Evolutionary conservation across 2,888 invertebrate genomes (phyloP).

Genomic region (Ormyrus pomaceus): DNA sequence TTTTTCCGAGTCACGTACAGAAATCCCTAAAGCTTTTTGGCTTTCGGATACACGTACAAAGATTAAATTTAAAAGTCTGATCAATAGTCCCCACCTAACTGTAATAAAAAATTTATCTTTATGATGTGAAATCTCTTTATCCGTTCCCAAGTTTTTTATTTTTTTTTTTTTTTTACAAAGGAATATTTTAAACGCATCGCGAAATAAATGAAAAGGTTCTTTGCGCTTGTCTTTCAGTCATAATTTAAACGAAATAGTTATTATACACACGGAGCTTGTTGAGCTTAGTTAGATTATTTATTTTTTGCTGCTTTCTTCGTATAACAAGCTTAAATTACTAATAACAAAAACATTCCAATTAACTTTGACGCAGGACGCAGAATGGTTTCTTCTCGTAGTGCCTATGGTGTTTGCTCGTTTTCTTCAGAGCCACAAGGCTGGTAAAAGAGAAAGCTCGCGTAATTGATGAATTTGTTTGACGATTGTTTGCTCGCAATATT

Average conservation of each 20-base stretch:
- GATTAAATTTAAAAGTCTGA: slow-evolving; percentile 48
- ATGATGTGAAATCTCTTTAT: too few relatives aligned
- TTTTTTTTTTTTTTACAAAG: too few relatives aligned
- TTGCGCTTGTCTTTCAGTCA: too few relatives aligned
- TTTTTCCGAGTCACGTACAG: slow-evolving; percentile 46
- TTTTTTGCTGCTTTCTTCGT: too few relatives aligned
- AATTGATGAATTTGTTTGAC: slow-evolving; percentile 42
- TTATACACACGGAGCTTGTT: too few relatives aligned
- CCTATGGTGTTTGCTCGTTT: background rate
- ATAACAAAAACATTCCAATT: slow-evolving; percentile 48
- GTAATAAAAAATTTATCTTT: background rate
- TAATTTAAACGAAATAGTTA: too few relatives aligned
- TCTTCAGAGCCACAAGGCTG: background rate
- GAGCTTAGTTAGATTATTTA: too few relatives aligned
- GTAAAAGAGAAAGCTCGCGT: slow-evolving; percentile 32
- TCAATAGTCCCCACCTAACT: slow-evolving; percentile 11
- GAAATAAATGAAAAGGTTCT: too few relatives aligned
- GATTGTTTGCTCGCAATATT: slow-evolving; percentile 22
- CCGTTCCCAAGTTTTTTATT: too few relatives aligned
- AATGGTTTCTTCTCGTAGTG: slow-evolving; percentile 18
- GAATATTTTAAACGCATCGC: too few relatives aligned
- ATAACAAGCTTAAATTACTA: too few relatives aligned
- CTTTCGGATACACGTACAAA: slow-evolving; percentile 31
- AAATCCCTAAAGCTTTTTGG: slow-evolving; percentile 28
- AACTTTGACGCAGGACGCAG: slow-evolving; percentile 37